phyloP scores from a whole-genome alignment of 1,140 invertebrate species.

The Harpegnathos saltator region DNA sequence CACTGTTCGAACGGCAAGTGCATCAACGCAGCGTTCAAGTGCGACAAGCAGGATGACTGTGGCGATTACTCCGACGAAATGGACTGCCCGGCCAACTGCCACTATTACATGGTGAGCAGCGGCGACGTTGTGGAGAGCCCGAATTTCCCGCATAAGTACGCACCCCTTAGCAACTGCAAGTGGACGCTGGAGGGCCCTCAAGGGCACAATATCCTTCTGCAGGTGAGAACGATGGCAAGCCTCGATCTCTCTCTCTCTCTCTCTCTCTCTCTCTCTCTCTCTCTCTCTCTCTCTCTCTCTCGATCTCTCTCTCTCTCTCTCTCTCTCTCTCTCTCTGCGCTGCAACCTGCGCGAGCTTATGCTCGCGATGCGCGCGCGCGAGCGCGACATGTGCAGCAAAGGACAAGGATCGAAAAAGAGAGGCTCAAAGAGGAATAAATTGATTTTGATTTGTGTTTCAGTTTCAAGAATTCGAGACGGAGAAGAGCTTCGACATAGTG shows the following conservation, averaged over 20 bases:
- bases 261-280: too few species aligned
- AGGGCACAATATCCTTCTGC: conserved; percentile 96
- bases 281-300: too few species aligned
- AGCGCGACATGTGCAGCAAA: too few species aligned
- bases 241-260: too few species aligned
- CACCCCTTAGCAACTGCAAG: conserved; percentile 95
- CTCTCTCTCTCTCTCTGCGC: too few species aligned
- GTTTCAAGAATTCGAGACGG: conserved; percentile 99
- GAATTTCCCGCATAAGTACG: conserved; percentile 97
- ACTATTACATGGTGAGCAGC: conserved; percentile 96
- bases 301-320: too few species aligned
- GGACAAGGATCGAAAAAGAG: too few species aligned
- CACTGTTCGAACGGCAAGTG: conserved; percentile 97
- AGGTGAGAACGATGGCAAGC: too few species aligned
- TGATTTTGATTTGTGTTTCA: conserved; percentile 83
- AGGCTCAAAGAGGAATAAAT: too few species aligned
- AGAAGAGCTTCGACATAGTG: conserved; percentile 97
- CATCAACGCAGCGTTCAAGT: conserved; percentile 95
- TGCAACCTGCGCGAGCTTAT: too few species aligned
- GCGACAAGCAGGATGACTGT: conserved; percentile 97
- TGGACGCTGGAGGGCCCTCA: conserved; percentile 98
- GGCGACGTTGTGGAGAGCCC: conserved; percentile 98
- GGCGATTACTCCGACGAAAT: conserved; percentile 96
- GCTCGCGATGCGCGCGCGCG: too few species aligned
- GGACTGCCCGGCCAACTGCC: conserved; percentile 94